phyloP scores from a whole-genome alignment of 1,140 invertebrate genomes.

The Chrysomallon squamiferum region DNA sequence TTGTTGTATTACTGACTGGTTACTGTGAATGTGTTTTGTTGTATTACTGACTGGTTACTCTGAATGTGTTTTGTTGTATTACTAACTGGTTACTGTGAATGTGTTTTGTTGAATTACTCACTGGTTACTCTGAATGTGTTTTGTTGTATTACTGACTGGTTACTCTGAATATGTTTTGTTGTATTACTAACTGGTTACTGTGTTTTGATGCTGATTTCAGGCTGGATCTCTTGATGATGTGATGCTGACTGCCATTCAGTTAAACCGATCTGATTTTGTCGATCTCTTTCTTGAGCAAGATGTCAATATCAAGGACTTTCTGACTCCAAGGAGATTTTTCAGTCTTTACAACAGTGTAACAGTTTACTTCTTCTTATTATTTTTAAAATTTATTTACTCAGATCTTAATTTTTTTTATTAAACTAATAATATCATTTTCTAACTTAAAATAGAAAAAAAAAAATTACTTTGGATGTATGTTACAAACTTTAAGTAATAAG shows the following conservation, averaged over 20 bases:
- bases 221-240: constrained; percentile 59
- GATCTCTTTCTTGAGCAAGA: constrained; percentile 64
- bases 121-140: not conserved
- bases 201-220: constrained; percentile 35
- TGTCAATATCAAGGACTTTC: constrained; percentile 62
- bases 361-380: no score
- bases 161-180: not conserved
- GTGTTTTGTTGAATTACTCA: not conserved
- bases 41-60: no score
- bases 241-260: constrained; percentile 62
- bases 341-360: constrained; percentile 61
- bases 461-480: no score
- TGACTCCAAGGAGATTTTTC: constrained; percentile 56
- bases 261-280: constrained; percentile 63
- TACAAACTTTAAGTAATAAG: no score
- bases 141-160: not conserved
- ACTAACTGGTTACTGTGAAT: no score
- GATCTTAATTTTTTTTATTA: no score
- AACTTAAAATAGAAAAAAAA: no score
- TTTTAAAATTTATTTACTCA: no score
- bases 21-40: no score
- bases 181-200: not conserved
- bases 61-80: no score
- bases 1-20: no score
- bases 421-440: not conserved